Evolutionary conservation across 1,140 invertebrate species (phyloP), one percentile per base, ranked within the genome.

Genomic region (Leptopilina boulardi): DNA sequence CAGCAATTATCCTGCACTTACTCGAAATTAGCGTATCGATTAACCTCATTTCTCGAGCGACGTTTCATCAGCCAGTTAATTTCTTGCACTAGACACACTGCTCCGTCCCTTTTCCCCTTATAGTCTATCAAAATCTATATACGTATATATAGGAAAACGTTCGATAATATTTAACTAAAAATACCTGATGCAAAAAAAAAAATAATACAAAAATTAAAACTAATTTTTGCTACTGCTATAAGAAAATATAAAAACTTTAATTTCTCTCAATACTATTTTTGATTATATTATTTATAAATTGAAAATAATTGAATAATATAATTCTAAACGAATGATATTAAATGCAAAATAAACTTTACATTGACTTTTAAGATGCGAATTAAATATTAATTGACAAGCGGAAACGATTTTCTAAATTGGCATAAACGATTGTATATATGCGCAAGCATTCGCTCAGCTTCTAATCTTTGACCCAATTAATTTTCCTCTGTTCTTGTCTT

Each of bases 21-120:
- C 73, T 81, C 73, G 70, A 82, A 85, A 84, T 82, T 80, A 80
- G 78, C 56, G 79, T 77, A 80, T 81, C 83, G 82, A 83, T 83
- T 84, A 80, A 83, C 80, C 82, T 75, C 71, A 76, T 85, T 83
- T 83, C 59, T 66, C 59, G 26, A 23, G 59, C 59, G 59, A 66
- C 59, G 59, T 66, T 66, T 30, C 59, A 30, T 30, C 59, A 66
- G 59, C 26, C 59, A 30, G 59, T 66, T 66, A 66, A 66, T 34
- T 66, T 66, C 59, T 66, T 66, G 59, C 23, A 66, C 21, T 21
- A 26, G 42, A 47, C 47, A 51, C 13, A 51, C 47, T 51, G 18
- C 18, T n/a, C 5, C n/a, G 47, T n/a, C 47, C 13, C 13, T 51
- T 51, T 47, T 51, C n/a, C 47, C 47, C 6, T 51, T n/a, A 1